Evolutionary conservation across 2,888 invertebrate genomes (phyloP), one percentile per base, ranked within the genome.

Genomic region (Sthenelais limicola): DNA sequence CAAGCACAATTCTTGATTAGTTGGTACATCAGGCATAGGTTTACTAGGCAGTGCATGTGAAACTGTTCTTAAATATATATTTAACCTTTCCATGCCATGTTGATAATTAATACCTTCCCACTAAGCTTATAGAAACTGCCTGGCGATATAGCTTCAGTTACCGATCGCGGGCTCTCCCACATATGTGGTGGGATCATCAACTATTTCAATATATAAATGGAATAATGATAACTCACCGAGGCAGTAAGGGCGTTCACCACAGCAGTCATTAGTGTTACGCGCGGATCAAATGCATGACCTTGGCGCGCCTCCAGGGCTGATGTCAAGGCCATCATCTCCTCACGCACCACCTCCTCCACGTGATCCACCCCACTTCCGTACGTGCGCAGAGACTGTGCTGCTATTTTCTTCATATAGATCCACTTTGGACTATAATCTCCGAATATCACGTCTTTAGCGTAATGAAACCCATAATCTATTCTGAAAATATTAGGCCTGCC

Each of bases 401-500:
- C 69, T 21, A 67, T 15, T 51, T 66, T 73, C 70, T 76, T 76
- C 76, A 75, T 71, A 30, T 47, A 30, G 30, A 28, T 38, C 76
- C 76, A 76, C 43, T 72, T 71, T 2, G 51, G 24, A 15, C 30
- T 30, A 26, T 58, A 67, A 0, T 52, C 69, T 12, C 75, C 76
- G 38, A 76, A 76, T 15, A 76, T 76, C 49, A 76, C 48, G 47
- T 76, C 76, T n/a, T 56, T 24, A 12, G 51, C 33, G 56, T 71
- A 72, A 32, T 76, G 76, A 48, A 76, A 76, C 30, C 76, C 76
- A 52, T 76, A 76, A 21, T 66, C n/a, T 35, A 76, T 68, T 5
- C 76, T 35, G 72, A 73, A 76, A 15, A 76, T 54, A n/a, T 33
- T 35, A 4, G 76, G 76, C 62, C 76, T 33, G 0, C 84, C 85